Conservation (phyloP, 2,888 invertebrate species). For the Drosophila robusta region DNA sequence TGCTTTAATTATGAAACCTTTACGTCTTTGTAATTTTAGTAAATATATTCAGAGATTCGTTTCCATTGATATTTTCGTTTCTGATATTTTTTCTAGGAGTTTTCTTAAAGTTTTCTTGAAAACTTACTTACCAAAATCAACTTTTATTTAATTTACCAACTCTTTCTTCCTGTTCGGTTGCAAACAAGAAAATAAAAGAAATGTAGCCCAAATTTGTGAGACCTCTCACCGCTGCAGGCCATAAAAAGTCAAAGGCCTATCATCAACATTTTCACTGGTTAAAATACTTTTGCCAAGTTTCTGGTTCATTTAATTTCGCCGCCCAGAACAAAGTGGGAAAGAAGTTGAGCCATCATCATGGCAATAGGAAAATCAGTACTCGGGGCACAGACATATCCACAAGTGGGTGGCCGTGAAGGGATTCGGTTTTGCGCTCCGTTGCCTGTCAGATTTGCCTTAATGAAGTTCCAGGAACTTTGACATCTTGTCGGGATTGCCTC, state of each 20-base stretch:
- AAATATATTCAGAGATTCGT: too few relatives aligned
- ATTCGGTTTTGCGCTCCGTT: slow-evolving; percentile 46
- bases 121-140: too few relatives aligned
- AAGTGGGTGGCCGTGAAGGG: slow-evolving; percentile 65
- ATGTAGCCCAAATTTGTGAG: not conserved
- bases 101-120: too few relatives aligned
- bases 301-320: slow-evolving; percentile 68
- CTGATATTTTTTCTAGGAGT: too few relatives aligned
- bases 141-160: not conserved
- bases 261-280: slow-evolving; percentile 50
- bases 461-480: slow-evolving; percentile 73
- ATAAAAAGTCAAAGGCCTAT: slow-evolving; percentile 44
- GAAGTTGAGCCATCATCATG: slow-evolving; percentile 12
- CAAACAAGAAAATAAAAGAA: not conserved
- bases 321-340: slow-evolving; percentile 18
- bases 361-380: slow-evolving; percentile 14
- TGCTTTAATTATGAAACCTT: too few relatives aligned
- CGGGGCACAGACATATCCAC: slow-evolving; percentile 55
- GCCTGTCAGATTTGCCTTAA: slow-evolving; percentile 69
- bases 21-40: too few relatives aligned
- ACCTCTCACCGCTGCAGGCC: slow-evolving; percentile 21
- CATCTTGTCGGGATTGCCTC: slow-evolving; percentile 30
- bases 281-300: slow-evolving; percentile 67
- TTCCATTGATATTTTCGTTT: too few relatives aligned
- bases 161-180: not conserved